A percentile compares a stretch with the other conserved stretches of the same genome.
Conservation (phyloP, 2,888 invertebrate species). For the Elegia similella region DNA sequence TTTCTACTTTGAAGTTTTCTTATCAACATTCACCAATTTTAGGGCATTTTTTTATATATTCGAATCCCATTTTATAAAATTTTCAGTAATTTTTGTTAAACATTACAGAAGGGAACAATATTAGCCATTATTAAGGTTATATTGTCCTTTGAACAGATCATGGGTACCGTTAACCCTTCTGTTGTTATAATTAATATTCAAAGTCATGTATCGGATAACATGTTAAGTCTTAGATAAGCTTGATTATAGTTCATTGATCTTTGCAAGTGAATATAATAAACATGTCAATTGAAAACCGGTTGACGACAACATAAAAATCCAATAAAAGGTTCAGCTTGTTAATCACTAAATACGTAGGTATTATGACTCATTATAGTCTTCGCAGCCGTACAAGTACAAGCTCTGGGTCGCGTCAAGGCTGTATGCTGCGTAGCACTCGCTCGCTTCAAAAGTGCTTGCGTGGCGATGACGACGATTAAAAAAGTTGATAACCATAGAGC, state of each 20-base stretch:
- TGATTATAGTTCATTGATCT: slow-evolving; percentile 11
- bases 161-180: background rate
- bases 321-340: slow-evolving; percentile 33
- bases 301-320: background rate
- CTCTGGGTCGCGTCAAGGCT: slow-evolving; percentile 43
- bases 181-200: background rate
- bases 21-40: no score
- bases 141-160: background rate
- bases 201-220: background rate
- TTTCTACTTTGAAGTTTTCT: no score
- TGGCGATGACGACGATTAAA: slow-evolving; percentile 1
- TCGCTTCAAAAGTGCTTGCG: background rate
- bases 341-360: slow-evolving; percentile 35
- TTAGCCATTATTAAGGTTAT: background rate
- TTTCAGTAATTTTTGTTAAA: no score
- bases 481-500: background rate
- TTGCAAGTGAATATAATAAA: background rate
- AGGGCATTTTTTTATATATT: no score
- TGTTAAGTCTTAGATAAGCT: background rate
- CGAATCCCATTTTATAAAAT: no score
- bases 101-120: background rate
- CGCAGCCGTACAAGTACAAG: slow-evolving; percentile 46
- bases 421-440: background rate
- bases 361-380: slow-evolving; percentile 44
- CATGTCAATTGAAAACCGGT: background rate